Base-by-base conservation (phyloP, 2,797 vertebrate species). In the Esox masquinongy region DNA sequence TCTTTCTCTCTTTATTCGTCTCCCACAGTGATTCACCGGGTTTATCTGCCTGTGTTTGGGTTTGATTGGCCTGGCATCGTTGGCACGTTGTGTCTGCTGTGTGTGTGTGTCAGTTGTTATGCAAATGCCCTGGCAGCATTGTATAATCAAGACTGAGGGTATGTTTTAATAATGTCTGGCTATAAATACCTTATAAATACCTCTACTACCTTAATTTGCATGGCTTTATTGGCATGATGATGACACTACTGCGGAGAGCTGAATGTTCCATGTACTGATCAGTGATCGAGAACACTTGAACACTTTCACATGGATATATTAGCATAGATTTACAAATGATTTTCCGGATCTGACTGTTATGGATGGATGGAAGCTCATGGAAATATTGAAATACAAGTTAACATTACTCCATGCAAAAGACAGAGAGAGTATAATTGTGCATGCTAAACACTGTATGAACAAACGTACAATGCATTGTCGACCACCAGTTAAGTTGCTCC, bases 1-100 rank as follows among this genome's bases (percentile, higher is more conserved):
- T 74, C 61, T 70, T 67, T 70, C 22, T 29, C 73, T 79, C 43
- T 76, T 53, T 68, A 12, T 36, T 29, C 64, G 6, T 68, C 70
- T 74, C 73, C 14, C 17, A 36, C 39, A 69, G 78, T 31, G 74
- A 81, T 74, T 74, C 36, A 80, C 24, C 70, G 68, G 73, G 81
- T 84, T 72, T 31, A 74, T 71, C 61, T 68, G 64, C 75, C 66
- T 61, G 56, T 61, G n/a, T 61, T 61, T 61, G 50, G 74, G 43
- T 59, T 64, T 0, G 78, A 68, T 39, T 74, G 26, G 83, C 68
- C 74, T 34, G 75, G 71, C 64, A 82, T 70, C 78, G 50, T 31
- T 61, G 36, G 36, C 36, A 39, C 36, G 36, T 39, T 24, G 19
- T 59, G 7, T 22, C 56, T n/a, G 19, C 56, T 47, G 12, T 11